Percentiles rank a stretch among this genome's conserved stretches.
Conservation (phyloP, 2,797 vertebrate species). For the Lagodon rhomboides region DNA sequence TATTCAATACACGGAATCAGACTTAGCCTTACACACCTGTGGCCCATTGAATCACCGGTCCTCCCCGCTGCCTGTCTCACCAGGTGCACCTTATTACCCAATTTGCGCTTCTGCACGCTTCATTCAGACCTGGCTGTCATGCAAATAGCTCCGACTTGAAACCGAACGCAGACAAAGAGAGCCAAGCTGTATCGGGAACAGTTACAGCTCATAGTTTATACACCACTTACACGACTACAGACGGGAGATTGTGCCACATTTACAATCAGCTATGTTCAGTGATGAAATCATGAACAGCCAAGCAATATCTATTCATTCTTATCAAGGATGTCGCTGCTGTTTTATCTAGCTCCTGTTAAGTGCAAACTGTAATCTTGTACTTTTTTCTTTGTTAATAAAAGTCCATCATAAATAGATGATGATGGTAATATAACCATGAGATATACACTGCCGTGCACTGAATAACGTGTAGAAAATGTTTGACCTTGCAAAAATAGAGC, state of each 20-base stretch:
- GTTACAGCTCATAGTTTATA: too few relatives aligned
- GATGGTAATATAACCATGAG: neutral
- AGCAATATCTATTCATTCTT: neutral
- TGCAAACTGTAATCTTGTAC: neutral
- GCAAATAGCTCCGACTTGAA: neutral
- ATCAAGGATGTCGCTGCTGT: neutral
- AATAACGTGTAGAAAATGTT: neutral
- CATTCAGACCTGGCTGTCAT: constrained; percentile 10
- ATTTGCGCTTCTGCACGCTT: constrained; percentile 19
- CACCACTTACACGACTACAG: too few relatives aligned
- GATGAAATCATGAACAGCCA: neutral
- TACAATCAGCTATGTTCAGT: neutral
- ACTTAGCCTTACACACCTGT: constrained; percentile 27
- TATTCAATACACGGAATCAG: constrained; percentile 11
- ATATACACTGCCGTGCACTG: neutral
- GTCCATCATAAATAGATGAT: neutral
- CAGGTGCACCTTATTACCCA: constrained; percentile 32
- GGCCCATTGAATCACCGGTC: constrained; percentile 36
- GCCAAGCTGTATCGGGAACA: too few relatives aligned
- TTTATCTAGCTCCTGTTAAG: neutral
- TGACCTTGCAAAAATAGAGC: neutral
- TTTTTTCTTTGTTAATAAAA: neutral
- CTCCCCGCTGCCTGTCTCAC: constrained; percentile 14
- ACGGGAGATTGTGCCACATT: neutral
- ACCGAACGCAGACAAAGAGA: too few relatives aligned